Percentiles rank a stretch among this genome's conserved stretches.
phyloP scores from a whole-genome alignment of 2,888 invertebrate species.

The Torymus auratus region DNA sequence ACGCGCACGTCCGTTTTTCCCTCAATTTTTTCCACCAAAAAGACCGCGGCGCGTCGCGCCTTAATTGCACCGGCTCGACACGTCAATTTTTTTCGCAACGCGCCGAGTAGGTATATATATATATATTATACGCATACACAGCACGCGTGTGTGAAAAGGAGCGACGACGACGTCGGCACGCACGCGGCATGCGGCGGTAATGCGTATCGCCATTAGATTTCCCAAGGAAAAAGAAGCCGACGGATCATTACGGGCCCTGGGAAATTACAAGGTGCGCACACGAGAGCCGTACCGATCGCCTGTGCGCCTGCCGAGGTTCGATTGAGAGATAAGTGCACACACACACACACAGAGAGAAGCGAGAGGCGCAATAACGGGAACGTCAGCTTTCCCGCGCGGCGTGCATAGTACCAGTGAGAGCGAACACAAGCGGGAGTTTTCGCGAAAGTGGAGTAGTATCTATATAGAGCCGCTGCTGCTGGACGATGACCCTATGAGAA shows the following conservation, averaged over 20 bases:
- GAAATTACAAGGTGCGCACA: slow-evolving; percentile 34
- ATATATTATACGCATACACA: slow-evolving; percentile 4
- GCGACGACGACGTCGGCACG: not conserved
- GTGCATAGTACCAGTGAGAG: slow-evolving; percentile 31
- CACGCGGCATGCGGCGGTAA: not conserved
- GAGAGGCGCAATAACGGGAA: slow-evolving; percentile 45
- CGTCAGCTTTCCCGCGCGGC: slow-evolving; percentile 50
- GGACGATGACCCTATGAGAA: slow-evolving; percentile 51
- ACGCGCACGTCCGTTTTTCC: no score
- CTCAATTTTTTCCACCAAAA: no score
- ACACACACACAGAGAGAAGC: no score
- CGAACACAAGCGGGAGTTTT: slow-evolving; percentile 44
- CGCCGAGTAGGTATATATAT: no score
- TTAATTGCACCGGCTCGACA: no score
- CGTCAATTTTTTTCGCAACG: not conserved
- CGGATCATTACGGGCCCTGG: slow-evolving; percentile 39
- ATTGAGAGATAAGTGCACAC: slow-evolving; percentile 11
- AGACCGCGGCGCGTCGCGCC: no score
- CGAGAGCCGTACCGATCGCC: not conserved
- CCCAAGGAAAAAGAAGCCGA: slow-evolving; percentile 34
- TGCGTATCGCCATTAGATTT: slow-evolving; percentile 30
- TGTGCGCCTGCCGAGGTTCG: slow-evolving; percentile 15
- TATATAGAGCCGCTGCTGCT: slow-evolving; percentile 1
- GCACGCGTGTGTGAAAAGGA: not conserved
- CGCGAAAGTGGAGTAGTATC: slow-evolving; percentile 54